Base-by-base conservation (phyloP, 2,113 vertebrate genomes). In the Sylvietta virens region DNA sequence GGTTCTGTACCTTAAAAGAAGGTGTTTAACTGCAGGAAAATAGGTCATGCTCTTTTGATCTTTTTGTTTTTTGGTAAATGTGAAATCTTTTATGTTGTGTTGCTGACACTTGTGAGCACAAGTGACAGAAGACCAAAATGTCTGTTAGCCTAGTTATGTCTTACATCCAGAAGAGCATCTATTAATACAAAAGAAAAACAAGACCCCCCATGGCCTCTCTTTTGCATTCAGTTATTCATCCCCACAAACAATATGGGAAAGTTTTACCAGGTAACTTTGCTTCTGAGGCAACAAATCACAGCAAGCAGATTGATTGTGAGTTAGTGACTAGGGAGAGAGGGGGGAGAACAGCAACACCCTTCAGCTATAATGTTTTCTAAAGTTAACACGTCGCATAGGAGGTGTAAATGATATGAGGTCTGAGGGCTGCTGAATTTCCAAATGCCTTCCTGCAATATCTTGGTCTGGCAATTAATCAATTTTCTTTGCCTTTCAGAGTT, bases 381-480 rank as follows among this genome's bases (percentile, higher is more conserved):
- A 95, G 86, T 90, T 94, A 96, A 96, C 85, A 88, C 4, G 0
- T 93, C 0, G 1, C 76, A 67, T 20, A 5, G 9, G 57, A 95
- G 69, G 93, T 95, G 94, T 81, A 93, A 96, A 96, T 83, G 79
- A 93, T 90, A 93, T 20, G 60, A 93, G 39, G 85, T 81, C 72
- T 93, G 93, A 94, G 88, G 87, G 53, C 88, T 88, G 88, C 48
- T 27, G 60, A 83, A 88, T 92, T 96, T 96, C 72, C 86, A 86
- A 92, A 93, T 47, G 72, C 60, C 69, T 93, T 90, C 69, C 90
- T 95, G 79, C 76, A 93, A 57, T 92, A 93, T 94, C 80, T 90
- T 74, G 56, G 82, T 31, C 60, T 96, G 90, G 92, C 82, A 95
- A 97, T 97, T 97, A 96, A 97, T 97, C 94, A 96, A 92, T 93